These are phyloP conservation scores for Nyctibius grandis DNA, from an alignment of 2,797 vertebrate genomes.

Conservation along the genomic window DNA sequence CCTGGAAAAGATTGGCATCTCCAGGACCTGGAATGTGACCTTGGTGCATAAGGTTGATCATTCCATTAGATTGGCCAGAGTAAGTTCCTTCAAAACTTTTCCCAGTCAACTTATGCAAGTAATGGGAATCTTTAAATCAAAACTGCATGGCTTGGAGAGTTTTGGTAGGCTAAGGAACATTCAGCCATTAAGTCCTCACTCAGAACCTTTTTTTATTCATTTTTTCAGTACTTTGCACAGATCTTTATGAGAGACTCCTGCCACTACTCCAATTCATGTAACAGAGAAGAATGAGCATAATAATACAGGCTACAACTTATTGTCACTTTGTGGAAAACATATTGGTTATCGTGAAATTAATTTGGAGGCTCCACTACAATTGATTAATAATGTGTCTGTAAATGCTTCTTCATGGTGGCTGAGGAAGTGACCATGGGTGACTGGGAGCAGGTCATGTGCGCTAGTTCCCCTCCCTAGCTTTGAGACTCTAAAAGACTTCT, in stretches of 20 bases:
- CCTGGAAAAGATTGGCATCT: constrained; percentile 40
- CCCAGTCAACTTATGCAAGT: background rate
- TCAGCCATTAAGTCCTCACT: background rate
- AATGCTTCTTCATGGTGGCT: background rate
- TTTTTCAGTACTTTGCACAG: background rate
- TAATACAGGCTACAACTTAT: background rate
- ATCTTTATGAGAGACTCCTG: background rate
- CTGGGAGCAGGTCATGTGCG: background rate
- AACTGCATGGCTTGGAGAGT: background rate
- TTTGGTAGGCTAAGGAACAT: background rate
- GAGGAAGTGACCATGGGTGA: background rate
- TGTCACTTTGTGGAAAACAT: background rate
- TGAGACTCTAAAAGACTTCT: background rate
- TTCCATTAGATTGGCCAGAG: background rate
- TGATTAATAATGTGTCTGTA: background rate
- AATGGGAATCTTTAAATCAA: background rate
- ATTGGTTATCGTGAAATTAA: background rate
- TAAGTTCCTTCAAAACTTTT: background rate
- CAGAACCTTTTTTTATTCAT: background rate
- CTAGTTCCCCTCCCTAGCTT: background rate
- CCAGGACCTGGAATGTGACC: constrained; percentile 38
- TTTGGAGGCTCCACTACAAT: background rate
- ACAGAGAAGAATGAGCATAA: background rate
- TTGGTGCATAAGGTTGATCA: background rate
- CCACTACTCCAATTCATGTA: background rate